Base-by-base conservation (phyloP, 1,140 invertebrate species). In the Aphidius ervi region DNA sequence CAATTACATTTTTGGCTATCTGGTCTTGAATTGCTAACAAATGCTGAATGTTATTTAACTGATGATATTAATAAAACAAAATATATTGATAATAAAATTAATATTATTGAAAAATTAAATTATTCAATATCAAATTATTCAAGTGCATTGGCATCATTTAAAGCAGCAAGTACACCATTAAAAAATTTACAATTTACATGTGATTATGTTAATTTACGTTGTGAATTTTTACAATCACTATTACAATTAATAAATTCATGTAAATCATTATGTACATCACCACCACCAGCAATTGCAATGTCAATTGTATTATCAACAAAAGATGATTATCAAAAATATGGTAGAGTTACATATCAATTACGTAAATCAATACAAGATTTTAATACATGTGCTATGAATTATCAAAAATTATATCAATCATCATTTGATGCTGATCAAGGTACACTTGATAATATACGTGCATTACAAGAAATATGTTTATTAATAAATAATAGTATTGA, bases 401-500 rank as follows among this genome's bases (percentile, higher is more conserved):
- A 94, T 74, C 89, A 87, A 61, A 87, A 87, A 63, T 81, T 97
- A 1, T 96, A 95, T 72, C 89, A 94, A 72, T 91, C 91, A 16
- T 91, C 93, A 46, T 98, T 97, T 82, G 93, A 97, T 83, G 94
- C 94, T 8, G 94, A 97, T 81, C 86, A 88, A 45, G 84, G 86
- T 8, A 92, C 92, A n/a, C 76, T 96, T 52, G 80, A 87, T 42
- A 93, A 94, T 68, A 85, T 97, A 58, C 82, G 83, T 75, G 80
- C 87, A 64, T 81, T 91, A 37, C 90, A 93, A 71, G 88, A 93
- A 78, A 85, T 88, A 61, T 92, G 90, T 72, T 78, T 85, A 10
- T 77, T 93, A 37, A 77, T 93, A 63, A 87, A 88, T 2, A 84
- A 89, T 52, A 89, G 88, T 61, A 84, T 93, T 31, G 91, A 93